Evolutionary conservation across 2,888 invertebrate genomes (phyloP), one percentile per base, ranked within the genome.

Genomic region (Habrosyne pyritoides): DNA sequence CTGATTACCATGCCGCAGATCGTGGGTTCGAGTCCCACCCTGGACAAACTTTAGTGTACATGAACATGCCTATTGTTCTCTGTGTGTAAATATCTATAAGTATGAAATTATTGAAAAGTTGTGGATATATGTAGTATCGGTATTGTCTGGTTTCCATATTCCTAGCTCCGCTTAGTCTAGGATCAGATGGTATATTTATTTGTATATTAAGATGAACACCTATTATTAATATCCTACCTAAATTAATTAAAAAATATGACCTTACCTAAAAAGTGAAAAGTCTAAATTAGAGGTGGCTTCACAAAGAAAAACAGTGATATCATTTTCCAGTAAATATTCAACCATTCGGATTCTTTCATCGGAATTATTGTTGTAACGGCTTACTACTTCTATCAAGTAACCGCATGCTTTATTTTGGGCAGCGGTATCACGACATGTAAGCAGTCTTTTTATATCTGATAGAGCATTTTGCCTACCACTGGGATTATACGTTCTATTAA

Each of bases 271-370:
- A 22, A 91, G 75, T 14, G 80, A 68, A 61, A 86, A 88, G 64
- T 91, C 89, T 68, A 92, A 79, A 64, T 91, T 92, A 10, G 89
- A 83, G 42, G 84, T 89, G 22, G 90, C 89, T 77, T 91, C 91
- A 65, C 91, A 91, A 10, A 92, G 76, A 69, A 91, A 92, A 36
- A 91, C 86, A 2, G 81, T 84, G 36, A 91, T 87, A 63, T 92
- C 91, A 59, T 89, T 91, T 18, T 89, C 85, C 52, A 92, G 64
- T 56, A 92, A 77, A 73, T 90, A 87, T 68, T 87, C 83, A 12
- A 89, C 67, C 71, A 87, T 80, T 14, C 75, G 77, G 50, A 61
- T 67, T 52, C 83, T 79, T 64, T 91, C 88, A 8, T 72, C 74
- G 1, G 86, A 82, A 57, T 78, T 83, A 56, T 68, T 72, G 49